Base-by-base conservation (phyloP, 2,888 invertebrate genomes). In the Andrena hattorfiana region DNA sequence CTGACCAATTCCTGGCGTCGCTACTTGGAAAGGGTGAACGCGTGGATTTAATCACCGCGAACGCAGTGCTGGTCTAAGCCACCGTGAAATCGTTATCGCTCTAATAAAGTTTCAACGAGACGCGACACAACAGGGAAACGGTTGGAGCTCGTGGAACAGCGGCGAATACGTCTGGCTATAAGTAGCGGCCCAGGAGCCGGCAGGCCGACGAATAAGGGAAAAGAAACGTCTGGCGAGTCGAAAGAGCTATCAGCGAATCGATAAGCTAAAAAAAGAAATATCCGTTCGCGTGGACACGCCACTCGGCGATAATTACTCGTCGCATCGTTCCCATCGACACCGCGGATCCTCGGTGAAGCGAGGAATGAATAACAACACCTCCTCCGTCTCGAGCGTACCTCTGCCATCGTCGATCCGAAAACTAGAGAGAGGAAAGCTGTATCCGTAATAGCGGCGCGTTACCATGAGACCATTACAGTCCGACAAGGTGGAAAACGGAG, bases 11-110 rank as follows among this genome's bases (percentile, higher is more conserved):
- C 8, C 35, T 6, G 70, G 16, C 64, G 35, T 71, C 72, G 63
- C 83, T 77, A 84, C 87, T 85, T 54, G n/a, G 73, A 77, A 62
- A 74, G 54, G 74, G 64, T 76, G 67, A 49, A 77, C 66, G 70
- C 62, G 70, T 76, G 74, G 68, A 60, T 71, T 10, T 64, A 69
- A 76, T 86, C 83, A 73, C 84, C 86, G 77, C 54, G 74, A 68
- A 60, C 75, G 32, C 10, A 16, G 60, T 64, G 72, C 60, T 73
- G 87, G 87, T 81, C 85, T 79, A 83, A 62, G 59, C 68, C 83
- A 87, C 88, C 87, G 56, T 26, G 16, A 59, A 82, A 42, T 71
- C 20, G 8, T 13, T 49, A 49, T 60, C 51, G 20, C 48, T n/a
- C 35, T 51, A 20, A 56, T 42, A n/a, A 60, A 64, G 13, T 28